Evolutionary conservation across 2,888 invertebrate genomes (phyloP), one percentile per base, ranked within the genome.

Genomic region (Trissolcus brochymenae): DNA sequence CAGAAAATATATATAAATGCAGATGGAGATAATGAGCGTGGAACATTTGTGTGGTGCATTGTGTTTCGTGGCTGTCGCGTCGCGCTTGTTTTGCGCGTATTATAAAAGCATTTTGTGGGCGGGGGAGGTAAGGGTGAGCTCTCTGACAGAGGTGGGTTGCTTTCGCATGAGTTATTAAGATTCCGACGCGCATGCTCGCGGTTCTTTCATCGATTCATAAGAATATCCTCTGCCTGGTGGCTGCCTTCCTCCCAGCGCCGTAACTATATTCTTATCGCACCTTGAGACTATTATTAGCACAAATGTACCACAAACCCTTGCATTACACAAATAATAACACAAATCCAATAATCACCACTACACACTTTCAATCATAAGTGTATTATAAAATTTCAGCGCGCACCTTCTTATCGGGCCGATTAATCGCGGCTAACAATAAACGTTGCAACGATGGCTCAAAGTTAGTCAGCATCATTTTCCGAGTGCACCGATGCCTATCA

Each of bases 121-220:
- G 68, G 61, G 62, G 76, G 70, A 49, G 70, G 19, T 16, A 43
- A 73, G 77, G 64, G 79, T 67, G 68, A 53, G 68, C 62, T 51
- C 64, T 67, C 68, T 62, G 71, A 56, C 70, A 74, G 74, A 57
- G 72, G 80, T 78, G 72, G 78, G 81, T 78, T 83, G 81, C 82
- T 84, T 85, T 84, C 84, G 85, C 84, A 85, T 86, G 85, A 84
- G 85, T 87, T 87, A 87, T 87, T 87, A 86, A 87, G 85, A 86
- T 86, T 85, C 83, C 81, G 81, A 75, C 82, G 86, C 87, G 86
- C 87, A 87, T 87, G 86, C 86, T 83, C 86, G 82, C 84, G 84
- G 84, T 85, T 86, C 87, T 86, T 85, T 85, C 87, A 87, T 87
- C 86, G 85, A 87, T 87, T 86, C 86, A 86, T 86, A 86, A 86